Conservation (phyloP, 2,113 vertebrate species). For the Melospiza melodia region DNA sequence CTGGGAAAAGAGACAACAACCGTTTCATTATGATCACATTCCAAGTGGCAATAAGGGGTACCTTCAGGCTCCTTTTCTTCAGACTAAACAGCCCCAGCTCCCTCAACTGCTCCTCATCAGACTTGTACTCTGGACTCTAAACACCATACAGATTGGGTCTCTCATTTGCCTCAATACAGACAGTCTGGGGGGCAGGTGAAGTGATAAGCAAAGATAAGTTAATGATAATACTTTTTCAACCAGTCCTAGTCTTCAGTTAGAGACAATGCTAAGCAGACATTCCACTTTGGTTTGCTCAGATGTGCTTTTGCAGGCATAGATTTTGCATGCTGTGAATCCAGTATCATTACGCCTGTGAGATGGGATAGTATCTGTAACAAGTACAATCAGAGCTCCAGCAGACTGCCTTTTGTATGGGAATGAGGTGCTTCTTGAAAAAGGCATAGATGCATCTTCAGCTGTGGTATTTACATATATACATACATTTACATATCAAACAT, state of each 20-base stretch:
- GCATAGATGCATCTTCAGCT: background rate
- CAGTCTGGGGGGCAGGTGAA: background rate
- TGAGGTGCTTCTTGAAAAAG: background rate
- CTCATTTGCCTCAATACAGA: background rate
- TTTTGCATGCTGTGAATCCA: background rate
- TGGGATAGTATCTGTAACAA: background rate
- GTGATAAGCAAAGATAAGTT: background rate
- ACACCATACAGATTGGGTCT: background rate
- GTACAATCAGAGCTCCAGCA: background rate
- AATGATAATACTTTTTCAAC: background rate
- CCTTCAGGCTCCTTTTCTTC: background rate
- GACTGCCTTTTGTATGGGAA: background rate
- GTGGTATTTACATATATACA: background rate
- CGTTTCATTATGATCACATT: background rate
- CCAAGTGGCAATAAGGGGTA: background rate
- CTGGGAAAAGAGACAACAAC: background rate
- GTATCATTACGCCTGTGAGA: background rate
- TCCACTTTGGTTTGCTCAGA: background rate
- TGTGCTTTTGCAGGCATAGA: background rate
- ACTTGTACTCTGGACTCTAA: background rate
- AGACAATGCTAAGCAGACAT: fast-evolving
- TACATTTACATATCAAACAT: background rate
- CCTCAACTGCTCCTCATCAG: background rate
- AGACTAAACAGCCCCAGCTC: background rate
- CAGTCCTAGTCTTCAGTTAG: background rate